phyloP scores from a whole-genome alignment of 2,113 vertebrate genomes.

The Psephotus haematonotus region DNA sequence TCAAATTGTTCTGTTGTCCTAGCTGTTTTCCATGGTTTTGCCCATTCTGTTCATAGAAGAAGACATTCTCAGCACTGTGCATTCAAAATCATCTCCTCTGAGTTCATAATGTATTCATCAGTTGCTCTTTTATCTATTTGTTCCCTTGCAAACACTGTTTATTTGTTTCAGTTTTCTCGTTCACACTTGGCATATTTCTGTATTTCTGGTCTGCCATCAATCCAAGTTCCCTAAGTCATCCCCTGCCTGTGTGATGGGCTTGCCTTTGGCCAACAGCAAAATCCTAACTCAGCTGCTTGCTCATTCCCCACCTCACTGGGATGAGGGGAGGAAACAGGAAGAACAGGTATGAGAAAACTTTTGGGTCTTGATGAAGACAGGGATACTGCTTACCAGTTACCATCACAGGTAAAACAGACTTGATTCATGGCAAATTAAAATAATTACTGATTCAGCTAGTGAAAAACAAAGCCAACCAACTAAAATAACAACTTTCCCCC shows the following conservation, averaged over 20 bases:
- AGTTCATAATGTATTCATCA: neutral
- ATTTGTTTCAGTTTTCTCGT: neutral
- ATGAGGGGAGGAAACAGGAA: neutral
- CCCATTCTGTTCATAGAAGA: neutral
- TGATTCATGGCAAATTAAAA: neutral
- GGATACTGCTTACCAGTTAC: too few species aligned
- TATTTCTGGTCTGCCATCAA: neutral
- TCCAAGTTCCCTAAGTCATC: neutral
- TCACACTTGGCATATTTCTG: neutral
- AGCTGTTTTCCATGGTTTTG: neutral
- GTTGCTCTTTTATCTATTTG: neutral
- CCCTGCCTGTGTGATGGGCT: neutral
- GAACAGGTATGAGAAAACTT: neutral
- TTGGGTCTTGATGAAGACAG: fast-evolving
- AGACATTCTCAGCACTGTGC: neutral
- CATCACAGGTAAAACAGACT: neutral
- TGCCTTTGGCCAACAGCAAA: neutral
- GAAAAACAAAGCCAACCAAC: neutral
- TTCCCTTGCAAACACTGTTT: neutral
- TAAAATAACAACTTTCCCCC: neutral
- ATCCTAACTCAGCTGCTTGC: neutral
- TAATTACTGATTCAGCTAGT: neutral
- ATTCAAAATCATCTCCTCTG: neutral
- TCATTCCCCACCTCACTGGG: too few species aligned
- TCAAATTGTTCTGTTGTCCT: neutral